phyloP scores from a whole-genome alignment of 2,888 invertebrate genomes.

The Danaus chrysippus region DNA sequence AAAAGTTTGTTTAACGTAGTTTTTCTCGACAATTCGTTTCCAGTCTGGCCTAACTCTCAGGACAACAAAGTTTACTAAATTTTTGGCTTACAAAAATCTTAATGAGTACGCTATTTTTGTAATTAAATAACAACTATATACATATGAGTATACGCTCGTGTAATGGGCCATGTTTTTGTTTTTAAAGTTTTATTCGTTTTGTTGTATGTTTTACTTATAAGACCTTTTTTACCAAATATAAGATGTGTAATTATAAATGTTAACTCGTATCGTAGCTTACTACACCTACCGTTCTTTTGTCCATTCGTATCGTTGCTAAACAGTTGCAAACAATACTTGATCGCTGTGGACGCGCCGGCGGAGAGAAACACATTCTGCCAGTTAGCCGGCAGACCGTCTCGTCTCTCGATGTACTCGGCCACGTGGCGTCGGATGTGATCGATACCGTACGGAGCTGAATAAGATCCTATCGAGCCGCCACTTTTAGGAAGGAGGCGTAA shows the following conservation, averaged over 20 bases:
- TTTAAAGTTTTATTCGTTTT: too few relatives aligned
- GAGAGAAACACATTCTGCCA: constrained; percentile 90
- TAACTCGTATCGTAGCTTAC: not conserved
- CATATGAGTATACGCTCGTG: too few relatives aligned
- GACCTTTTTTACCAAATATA: too few relatives aligned
- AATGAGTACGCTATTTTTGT: too few relatives aligned
- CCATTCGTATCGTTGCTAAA: constrained; percentile 74
- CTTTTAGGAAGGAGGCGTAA: constrained; percentile 55
- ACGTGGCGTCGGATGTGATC: constrained; percentile 92
- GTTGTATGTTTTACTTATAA: too few relatives aligned
- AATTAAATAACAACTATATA: too few relatives aligned
- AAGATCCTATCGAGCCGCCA: constrained; percentile 94
- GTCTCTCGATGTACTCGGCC: constrained; percentile 89
- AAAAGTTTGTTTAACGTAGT: constrained; percentile 10
- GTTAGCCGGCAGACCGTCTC: constrained; percentile 88
- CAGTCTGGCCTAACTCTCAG: too few relatives aligned
- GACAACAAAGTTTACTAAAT: too few relatives aligned
- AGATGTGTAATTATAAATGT: too few relatives aligned
- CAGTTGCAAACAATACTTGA: constrained; percentile 91
- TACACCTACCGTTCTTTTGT: constrained; percentile 72
- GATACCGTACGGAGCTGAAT: constrained; percentile 94
- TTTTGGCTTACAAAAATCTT: too few relatives aligned
- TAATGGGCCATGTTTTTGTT: too few relatives aligned
- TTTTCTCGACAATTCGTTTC: too few relatives aligned
- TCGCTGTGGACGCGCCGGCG: constrained; percentile 95